phyloP scores from a whole-genome alignment of 2,797 vertebrate species.

The Semaprochilodus insignis region DNA sequence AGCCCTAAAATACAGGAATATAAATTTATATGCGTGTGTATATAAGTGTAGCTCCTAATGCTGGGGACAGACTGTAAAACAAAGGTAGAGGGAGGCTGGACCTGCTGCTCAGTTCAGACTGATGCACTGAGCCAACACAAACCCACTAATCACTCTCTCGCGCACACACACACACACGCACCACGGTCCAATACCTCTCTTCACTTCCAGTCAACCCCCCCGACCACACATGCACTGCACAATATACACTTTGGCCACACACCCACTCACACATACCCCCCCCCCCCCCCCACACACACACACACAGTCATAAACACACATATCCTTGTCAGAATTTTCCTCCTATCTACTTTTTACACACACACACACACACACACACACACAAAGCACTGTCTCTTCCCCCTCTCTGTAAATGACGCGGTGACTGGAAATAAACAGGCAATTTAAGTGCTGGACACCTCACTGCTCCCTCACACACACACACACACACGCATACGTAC shows the following conservation, averaged over 20 bases:
- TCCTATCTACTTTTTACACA: slow-evolving; percentile 5
- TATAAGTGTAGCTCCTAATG: slow-evolving; percentile 22
- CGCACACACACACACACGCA: slow-evolving; percentile 42
- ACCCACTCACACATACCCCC: slow-evolving; percentile 5
- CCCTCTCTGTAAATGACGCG: slow-evolving; percentile 80
- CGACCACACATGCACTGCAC: neutral
- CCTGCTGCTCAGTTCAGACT: slow-evolving; percentile 71
- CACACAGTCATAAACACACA: slow-evolving; percentile 17
- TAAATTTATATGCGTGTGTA: neutral
- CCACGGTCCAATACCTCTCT: neutral
- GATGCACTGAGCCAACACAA: slow-evolving; percentile 75
- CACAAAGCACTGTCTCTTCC: slow-evolving; percentile 57
- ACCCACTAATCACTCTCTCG: slow-evolving; percentile 74
- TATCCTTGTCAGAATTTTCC: slow-evolving; percentile 17
- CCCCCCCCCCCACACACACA: neutral
- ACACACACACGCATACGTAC: slow-evolving; percentile 44
- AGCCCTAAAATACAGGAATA: neutral
- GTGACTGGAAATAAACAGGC: slow-evolving; percentile 86
- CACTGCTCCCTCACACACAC: slow-evolving; percentile 69
- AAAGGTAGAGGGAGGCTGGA: slow-evolving; percentile 46
- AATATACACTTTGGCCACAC: neutral
- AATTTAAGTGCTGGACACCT: slow-evolving; percentile 86
- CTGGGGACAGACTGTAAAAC: slow-evolving; percentile 19
- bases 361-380: slow-evolving; percentile 34
- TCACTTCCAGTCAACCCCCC: no score